Percentiles rank a stretch among this genome's conserved stretches.
phyloP scores from a whole-genome alignment of 2,888 invertebrate species.

The Leptopterna dolabrata region DNA sequence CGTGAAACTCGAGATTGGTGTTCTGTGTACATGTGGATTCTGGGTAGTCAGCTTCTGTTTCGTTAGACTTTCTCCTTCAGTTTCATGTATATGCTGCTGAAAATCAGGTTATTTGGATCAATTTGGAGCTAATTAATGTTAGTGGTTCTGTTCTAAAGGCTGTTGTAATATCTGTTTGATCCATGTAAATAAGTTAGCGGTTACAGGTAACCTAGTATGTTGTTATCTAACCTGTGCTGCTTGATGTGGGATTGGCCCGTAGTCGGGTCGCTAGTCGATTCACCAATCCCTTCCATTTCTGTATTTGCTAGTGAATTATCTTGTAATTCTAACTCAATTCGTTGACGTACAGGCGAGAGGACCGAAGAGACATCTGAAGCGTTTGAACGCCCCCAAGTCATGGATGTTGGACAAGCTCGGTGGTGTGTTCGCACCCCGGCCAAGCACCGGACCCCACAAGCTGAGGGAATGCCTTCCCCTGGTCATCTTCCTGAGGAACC shows the following conservation, averaged over 20 bases:
- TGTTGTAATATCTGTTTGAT: too few relatives aligned
- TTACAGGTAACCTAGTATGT: not conserved
- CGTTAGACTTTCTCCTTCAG: too few relatives aligned
- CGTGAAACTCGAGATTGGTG: not conserved
- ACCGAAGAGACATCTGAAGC: slow-evolving; percentile 99
- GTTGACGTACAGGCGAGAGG: slow-evolving; percentile 86
- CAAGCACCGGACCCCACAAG: slow-evolving; percentile 98
- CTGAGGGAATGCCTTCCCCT: slow-evolving; percentile 96
- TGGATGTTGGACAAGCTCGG: slow-evolving; percentile 99
- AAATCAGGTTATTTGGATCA: too few relatives aligned
- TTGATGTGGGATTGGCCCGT: not conserved
- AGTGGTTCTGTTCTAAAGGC: too few relatives aligned
- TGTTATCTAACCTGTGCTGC: not conserved
- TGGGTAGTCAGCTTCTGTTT: not conserved
- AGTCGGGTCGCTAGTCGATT: not conserved
- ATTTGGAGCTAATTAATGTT: too few relatives aligned
- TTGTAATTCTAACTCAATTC: too few relatives aligned
- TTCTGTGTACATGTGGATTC: slow-evolving; percentile 1
- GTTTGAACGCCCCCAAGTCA: slow-evolving; percentile 98
- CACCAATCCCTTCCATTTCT: too few relatives aligned
- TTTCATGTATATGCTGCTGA: too few relatives aligned
- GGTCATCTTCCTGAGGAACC: slow-evolving; percentile 95
- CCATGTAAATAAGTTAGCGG: not conserved
- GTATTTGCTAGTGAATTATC: too few relatives aligned
- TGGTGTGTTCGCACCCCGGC: slow-evolving; percentile 97